These are phyloP conservation scores for Goniozus legneri DNA, from an alignment of 1,140 invertebrate species.

Conservation along the genomic window DNA sequence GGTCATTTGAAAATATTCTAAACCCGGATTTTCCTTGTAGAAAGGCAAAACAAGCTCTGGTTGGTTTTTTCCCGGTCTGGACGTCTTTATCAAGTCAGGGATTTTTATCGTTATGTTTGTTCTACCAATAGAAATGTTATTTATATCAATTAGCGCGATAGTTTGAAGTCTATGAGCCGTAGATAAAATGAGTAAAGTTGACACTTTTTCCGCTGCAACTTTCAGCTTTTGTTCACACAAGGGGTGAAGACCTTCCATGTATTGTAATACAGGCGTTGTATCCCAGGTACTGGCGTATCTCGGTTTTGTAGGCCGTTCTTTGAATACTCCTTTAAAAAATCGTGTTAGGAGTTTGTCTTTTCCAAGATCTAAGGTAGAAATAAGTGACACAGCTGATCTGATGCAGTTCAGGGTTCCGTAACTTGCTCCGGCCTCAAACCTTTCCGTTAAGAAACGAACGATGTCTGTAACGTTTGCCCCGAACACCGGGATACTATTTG, in stretches of 20 bases:
- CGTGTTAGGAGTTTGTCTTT: conserved; percentile 16
- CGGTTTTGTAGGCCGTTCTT: conserved; percentile 19
- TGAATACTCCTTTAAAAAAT: conserved; percentile 24
- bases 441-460: conserved; percentile 14
- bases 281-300: conserved; percentile 28
- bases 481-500: conserved; percentile 7
- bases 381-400: conserved; percentile 21
- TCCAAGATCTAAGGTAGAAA: conserved; percentile 14
- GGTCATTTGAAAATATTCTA: too few relatives aligned
- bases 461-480: not conserved
- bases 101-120: not conserved
- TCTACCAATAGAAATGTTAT: not conserved
- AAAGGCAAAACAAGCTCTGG: not conserved
- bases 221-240: conserved; percentile 10
- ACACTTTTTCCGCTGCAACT: conserved; percentile 19
- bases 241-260: conserved; percentile 10
- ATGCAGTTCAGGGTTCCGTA: conserved; percentile 26
- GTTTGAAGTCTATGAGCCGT: conserved; percentile 14
- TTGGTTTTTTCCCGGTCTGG: not conserved
- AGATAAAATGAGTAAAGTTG: conserved; percentile 18
- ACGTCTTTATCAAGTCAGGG: not conserved
- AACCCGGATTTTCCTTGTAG: not conserved
- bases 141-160: not conserved
- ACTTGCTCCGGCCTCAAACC: conserved; percentile 14
- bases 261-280: conserved; percentile 18